Evolutionary conservation across 2,888 invertebrate species (phyloP), one percentile per base, ranked within the genome.

Genomic region (Lysandra bellargus): DNA sequence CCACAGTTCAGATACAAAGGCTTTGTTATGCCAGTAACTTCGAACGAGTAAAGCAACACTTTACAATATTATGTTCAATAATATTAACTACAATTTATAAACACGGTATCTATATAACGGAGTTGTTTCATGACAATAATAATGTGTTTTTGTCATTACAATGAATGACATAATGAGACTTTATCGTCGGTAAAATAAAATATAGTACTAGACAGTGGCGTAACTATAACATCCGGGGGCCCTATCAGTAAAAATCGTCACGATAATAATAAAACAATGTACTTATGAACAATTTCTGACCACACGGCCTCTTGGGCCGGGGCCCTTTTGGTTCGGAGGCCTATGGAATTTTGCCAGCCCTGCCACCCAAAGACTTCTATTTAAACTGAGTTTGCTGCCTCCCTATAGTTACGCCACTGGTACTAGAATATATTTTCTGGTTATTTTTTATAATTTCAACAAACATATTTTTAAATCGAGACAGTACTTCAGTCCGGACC

Each of bases 71-170:
- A 30, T 14, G 69, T 69, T 57, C 76, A 76, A 53, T 76, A 57
- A 57, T 76, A 76, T 76, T 76, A 76, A 57, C 76, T 76, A 81
- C 81, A 81, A 80, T 81, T 80, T 81, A 64, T 80, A 80, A 49
- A 78, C 79, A 80, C 78, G 75, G 78, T 80, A 82, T 81, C 80
- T 75, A 12, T 69, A 17, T 37, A 37, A 37, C 69, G 64, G n/a
- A 23, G 64, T 9, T 69, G 14, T 69, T 69, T 69, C 30, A 33
- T 76, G 33, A 23, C 53, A 57, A 76, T 37, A 80, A 81, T 81
- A 80, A 79, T 80, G 81, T 53, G 2, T 0, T 76, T 78, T 69
- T 72, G 80, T 73, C 79, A 80, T 78, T 73, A 79, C n/a, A 30
- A 72, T 53, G 44, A 78, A 69, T 78, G 73, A 78, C 64, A 69